Conservation (phyloP, 1,140 invertebrate genomes). For the Zaprionus ghesquierei region DNA sequence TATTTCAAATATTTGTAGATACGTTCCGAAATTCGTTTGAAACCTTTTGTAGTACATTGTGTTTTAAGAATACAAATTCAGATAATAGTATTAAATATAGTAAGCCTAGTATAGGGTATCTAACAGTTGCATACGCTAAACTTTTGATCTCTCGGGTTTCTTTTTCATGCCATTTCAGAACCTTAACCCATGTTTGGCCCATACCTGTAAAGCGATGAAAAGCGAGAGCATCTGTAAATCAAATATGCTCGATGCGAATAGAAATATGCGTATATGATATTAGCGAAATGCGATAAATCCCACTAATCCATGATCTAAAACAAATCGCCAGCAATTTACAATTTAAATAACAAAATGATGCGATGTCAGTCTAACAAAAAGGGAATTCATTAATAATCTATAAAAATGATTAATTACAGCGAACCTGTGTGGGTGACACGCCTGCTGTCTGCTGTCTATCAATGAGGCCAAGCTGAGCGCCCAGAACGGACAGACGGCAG, state of each 20-base stretch:
- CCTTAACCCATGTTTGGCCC: constrained; percentile 23
- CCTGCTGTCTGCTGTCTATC: constrained; percentile 62
- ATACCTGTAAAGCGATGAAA: constrained; percentile 2
- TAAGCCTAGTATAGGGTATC: too few relatives aligned
- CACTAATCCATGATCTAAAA: constrained; percentile 29
- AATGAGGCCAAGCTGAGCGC: constrained; percentile 35
- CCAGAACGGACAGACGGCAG: too few relatives aligned
- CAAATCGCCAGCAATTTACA: constrained; percentile 46
- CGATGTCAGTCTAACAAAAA: constrained; percentile 4
- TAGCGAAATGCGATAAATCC: constrained; percentile 29
- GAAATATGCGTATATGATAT: background rate
- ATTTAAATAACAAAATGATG: constrained; percentile 51
- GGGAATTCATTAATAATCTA: constrained; percentile 77
- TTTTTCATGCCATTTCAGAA: constrained; percentile 32
- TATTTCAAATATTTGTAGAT: too few relatives aligned
- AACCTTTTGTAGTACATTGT: too few relatives aligned
- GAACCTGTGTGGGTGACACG: constrained; percentile 35
- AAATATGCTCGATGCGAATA: background rate
- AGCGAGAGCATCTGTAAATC: constrained; percentile 20
- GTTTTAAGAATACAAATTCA: too few relatives aligned
- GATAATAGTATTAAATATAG: too few relatives aligned
- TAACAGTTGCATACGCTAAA: too few relatives aligned
- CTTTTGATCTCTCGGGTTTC: too few relatives aligned
- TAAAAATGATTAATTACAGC: constrained; percentile 76
- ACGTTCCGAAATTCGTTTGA: too few relatives aligned